Evolutionary conservation across 2,888 invertebrate genomes (phyloP).

Genomic region (Capitulum mitella): DNA sequence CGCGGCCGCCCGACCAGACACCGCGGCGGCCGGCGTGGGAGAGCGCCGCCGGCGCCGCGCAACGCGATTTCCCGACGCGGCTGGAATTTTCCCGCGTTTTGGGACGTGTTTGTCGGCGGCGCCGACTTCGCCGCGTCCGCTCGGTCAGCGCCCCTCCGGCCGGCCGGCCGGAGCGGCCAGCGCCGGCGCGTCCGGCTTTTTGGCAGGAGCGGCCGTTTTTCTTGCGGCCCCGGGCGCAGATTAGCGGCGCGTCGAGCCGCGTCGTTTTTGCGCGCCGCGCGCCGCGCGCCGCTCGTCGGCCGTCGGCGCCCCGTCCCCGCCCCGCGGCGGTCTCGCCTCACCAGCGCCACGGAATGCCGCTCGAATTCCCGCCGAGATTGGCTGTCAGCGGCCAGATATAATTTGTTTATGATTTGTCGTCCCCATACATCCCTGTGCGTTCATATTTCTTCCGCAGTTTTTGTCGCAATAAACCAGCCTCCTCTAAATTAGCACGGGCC

Average conservation of each 20-base stretch:
- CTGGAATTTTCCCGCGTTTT: background rate
- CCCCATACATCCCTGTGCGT: background rate
- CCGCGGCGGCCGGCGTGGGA: conserved; percentile 1
- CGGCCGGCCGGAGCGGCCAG: no score
- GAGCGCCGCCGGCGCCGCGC: background rate
- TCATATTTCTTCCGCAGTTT: background rate
- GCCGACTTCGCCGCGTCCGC: background rate
- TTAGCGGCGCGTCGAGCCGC: background rate
- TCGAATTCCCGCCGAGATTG: conserved; percentile 13
- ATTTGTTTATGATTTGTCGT: conserved; percentile 23
- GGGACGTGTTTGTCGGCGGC: background rate
- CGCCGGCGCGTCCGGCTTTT: background rate
- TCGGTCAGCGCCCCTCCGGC: no score
- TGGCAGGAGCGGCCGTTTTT: background rate
- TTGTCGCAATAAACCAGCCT: background rate
- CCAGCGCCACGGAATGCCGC: background rate
- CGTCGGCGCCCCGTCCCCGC: background rate
- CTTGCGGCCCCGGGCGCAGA: background rate
- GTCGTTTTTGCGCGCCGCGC: background rate
- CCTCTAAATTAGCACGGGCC: background rate
- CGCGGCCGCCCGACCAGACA: background rate
- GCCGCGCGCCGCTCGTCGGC: background rate
- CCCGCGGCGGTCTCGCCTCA: background rate
- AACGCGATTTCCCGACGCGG: background rate
- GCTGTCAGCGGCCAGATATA: conserved; percentile 17